phyloP scores from a whole-genome alignment of 2,113 vertebrate species.

The Grantiella picta region DNA sequence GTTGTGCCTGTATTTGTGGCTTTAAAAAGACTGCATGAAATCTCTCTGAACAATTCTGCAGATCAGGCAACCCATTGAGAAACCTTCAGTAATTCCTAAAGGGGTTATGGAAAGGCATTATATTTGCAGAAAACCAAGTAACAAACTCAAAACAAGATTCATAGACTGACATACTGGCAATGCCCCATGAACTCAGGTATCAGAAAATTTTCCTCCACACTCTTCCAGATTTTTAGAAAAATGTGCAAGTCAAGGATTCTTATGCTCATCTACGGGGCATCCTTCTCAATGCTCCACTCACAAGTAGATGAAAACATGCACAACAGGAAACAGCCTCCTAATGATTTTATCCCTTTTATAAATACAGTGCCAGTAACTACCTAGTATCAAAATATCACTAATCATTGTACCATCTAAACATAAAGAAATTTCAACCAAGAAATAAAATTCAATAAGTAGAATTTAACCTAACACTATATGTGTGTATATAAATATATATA shows the following conservation, averaged over 20 bases:
- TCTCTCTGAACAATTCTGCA: neutral
- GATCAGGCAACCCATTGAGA: neutral
- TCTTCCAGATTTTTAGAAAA: neutral
- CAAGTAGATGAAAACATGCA: neutral
- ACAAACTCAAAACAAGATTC: neutral
- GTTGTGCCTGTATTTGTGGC: neutral
- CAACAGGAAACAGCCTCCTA: neutral
- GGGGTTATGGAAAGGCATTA: neutral
- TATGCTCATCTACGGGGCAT: neutral
- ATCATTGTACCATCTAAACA: neutral
- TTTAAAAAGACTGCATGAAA: neutral
- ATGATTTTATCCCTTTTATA: neutral
- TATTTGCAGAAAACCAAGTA: neutral
- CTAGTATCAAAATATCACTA: neutral
- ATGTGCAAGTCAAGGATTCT: neutral
- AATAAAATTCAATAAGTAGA: neutral
- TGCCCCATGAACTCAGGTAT: neutral
- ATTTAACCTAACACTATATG: neutral
- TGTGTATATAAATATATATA: neutral
- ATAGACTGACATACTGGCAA: neutral
- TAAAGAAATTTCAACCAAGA: neutral
- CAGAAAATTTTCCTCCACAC: neutral
- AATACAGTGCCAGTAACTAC: neutral
- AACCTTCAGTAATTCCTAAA: neutral
- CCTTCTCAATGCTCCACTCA: neutral